A percentile compares a stretch with the other conserved stretches of the same genome.
Evolutionary conservation across 64 coral and sea anemone genomes (phyloP).

Genomic region (Dendronephthya gigantea): DNA sequence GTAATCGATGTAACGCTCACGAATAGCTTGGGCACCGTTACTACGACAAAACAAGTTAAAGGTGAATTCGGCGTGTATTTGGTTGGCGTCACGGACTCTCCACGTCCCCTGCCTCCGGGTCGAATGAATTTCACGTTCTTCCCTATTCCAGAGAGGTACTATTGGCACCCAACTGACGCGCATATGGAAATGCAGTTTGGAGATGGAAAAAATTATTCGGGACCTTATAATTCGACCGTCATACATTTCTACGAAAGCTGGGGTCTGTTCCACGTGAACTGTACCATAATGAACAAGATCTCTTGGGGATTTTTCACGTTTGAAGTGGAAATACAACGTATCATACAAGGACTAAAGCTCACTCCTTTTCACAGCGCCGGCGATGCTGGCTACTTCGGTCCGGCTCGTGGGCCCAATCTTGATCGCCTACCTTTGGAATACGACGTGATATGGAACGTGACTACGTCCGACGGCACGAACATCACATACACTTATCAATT

Average conservation of each 20-base stretch:
- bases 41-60: neutral
- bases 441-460: conserved; percentile 25
- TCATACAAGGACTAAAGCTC: conserved; percentile 23
- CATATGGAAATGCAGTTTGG: conserved; percentile 46
- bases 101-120: conserved; percentile 58
- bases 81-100: conserved; percentile 31
- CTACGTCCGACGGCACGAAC: conserved; percentile 65
- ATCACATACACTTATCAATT: conserved; percentile 49
- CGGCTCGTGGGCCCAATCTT: conserved; percentile 30
- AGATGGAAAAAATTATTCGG: conserved; percentile 17
- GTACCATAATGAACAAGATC: conserved; percentile 42
- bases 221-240: neutral
- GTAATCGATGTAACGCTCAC: conserved; percentile 25
- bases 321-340: conserved; percentile 54
- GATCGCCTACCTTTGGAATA: conserved; percentile 48
- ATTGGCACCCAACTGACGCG: conserved; percentile 41
- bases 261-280: conserved; percentile 50
- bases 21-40: conserved; percentile 58
- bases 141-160: neutral
- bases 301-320: conserved; percentile 9
- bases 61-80: conserved; percentile 40
- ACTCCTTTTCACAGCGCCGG: conserved; percentile 39
- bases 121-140: conserved; percentile 35
- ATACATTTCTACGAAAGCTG: conserved; percentile 27
- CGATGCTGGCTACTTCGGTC: conserved; percentile 28